These are phyloP conservation scores for Hymenopus coronatus DNA, from an alignment of 2,888 invertebrate genomes.

Conservation along the genomic window DNA sequence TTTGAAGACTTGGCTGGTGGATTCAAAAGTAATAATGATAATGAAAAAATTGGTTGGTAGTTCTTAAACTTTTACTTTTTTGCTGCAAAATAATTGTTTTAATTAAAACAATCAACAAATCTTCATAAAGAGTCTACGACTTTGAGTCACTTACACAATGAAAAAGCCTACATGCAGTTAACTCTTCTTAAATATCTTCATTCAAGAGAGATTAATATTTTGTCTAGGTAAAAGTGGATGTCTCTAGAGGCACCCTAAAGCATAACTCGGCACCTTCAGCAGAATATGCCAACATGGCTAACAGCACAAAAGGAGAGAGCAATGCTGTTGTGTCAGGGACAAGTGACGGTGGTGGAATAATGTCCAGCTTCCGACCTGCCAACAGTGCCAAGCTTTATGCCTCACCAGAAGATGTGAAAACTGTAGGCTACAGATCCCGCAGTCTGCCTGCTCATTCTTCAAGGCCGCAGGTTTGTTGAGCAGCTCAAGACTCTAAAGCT, in stretches of 20 bases:
- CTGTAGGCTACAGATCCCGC: slow-evolving; percentile 56
- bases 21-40: background rate
- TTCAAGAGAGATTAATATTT: background rate
- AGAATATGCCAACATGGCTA: slow-evolving; percentile 44
- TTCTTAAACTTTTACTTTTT: background rate
- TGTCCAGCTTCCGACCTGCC: slow-evolving; percentile 87
- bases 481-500: background rate
- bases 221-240: slow-evolving; percentile 48
- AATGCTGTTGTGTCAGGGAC: slow-evolving; percentile 35
- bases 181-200: background rate
- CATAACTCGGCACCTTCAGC: background rate
- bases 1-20: background rate
- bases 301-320: slow-evolving; percentile 47
- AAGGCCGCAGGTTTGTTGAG: slow-evolving; percentile 40
- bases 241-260: slow-evolving; percentile 38
- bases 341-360: slow-evolving; percentile 49
- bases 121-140: background rate
- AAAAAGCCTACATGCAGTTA: background rate
- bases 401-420: slow-evolving; percentile 79
- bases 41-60: background rate
- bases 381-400: slow-evolving; percentile 84
- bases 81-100: background rate
- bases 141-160: background rate
- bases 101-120: background rate
- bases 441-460: slow-evolving; percentile 38